Base-by-base conservation (phyloP, 2,888 invertebrate genomes). In the Lingula anatina region DNA sequence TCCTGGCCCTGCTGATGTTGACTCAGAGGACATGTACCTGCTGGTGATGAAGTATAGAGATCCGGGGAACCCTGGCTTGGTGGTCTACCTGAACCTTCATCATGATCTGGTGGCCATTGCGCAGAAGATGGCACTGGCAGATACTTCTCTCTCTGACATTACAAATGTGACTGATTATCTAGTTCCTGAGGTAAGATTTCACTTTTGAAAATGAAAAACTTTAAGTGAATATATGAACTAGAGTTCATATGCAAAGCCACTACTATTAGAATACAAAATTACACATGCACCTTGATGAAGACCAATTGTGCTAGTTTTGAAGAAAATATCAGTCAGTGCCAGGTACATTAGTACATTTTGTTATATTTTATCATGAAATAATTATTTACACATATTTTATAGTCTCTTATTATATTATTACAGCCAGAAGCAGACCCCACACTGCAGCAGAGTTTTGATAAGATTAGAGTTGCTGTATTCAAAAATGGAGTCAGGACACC, bases 41-140 rank as follows among this genome's bases (percentile, higher is more conserved):
- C 57, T 77, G 43, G 66, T 73, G 15, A 57, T 59, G 42, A 75
- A 75, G 50, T 77, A 77, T 56, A 55, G 64, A 23, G 73, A 74
- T 49, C 75, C 75, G 12, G 60, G 59, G 7, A 50, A 61, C 18
- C 64, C 70, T 15, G 74, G 73, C 1, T 58, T 75, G 25, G 53
- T 77, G 15, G 75, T 73, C 55, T 77, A 77, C 53, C 61, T 77
- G 4, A 77, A 77, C 54, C 66, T 77, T 1, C 69, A 73, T 48
- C 67, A 75, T 54, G 76, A 77, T 57, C 56, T 76, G n/a, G 60
- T 65, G 37, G 70, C 63, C 36, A 53, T 65, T 5, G 60, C 55
- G 9, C 50, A 59, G 40, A 55, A 49, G 9, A 28, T 21, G 28
- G 37, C 35, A 41, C 45, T 23, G 20, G 20, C 25, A 20, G 23